phyloP scores from a whole-genome alignment of 2,113 vertebrate genomes.

The Bagarius yarrelli region DNA sequence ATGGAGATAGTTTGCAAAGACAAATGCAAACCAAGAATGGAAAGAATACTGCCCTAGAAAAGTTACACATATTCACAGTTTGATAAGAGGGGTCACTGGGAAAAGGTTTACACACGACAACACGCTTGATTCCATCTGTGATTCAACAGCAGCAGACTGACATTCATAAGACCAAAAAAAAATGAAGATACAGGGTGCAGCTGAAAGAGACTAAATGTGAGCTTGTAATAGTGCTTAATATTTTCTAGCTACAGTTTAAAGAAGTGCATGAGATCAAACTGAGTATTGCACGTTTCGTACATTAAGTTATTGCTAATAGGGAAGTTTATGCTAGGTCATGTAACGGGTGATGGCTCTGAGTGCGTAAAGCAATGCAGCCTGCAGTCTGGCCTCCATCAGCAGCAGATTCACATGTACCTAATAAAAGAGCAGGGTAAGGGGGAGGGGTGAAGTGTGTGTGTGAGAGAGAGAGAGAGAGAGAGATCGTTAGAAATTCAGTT shows the following conservation, averaged over 20 bases:
- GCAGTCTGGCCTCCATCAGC: slow-evolving; percentile 89
- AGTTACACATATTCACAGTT: slow-evolving; percentile 61
- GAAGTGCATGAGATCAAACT: not conserved
- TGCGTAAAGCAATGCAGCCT: slow-evolving; percentile 88
- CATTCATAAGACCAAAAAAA: slow-evolving; percentile 1
- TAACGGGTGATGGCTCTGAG: slow-evolving; percentile 81
- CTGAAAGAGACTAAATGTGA: slow-evolving; percentile 19
- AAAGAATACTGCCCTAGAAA: slow-evolving; percentile 62
- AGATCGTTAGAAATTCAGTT: not conserved
- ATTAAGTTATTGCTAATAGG: slow-evolving; percentile 11
- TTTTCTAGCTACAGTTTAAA: not conserved
- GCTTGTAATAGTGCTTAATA: not conserved
- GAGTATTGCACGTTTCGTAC: not conserved
- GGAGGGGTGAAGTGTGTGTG: no score
- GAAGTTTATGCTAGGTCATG: slow-evolving; percentile 67
- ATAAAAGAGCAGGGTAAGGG: not conserved
- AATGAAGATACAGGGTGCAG: slow-evolving; percentile 30
- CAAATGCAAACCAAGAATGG: slow-evolving; percentile 45
- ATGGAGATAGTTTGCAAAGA: slow-evolving; percentile 28
- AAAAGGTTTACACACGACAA: slow-evolving; percentile 23
- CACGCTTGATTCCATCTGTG: not conserved
- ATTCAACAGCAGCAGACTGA: slow-evolving; percentile 23
- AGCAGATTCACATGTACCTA: slow-evolving; percentile 93
- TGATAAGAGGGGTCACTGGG: slow-evolving; percentile 41
- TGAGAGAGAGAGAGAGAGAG: not conserved